These are phyloP conservation scores for Centropristis striata DNA, from an alignment of 2,113 vertebrate genomes.

Conservation along the genomic window DNA sequence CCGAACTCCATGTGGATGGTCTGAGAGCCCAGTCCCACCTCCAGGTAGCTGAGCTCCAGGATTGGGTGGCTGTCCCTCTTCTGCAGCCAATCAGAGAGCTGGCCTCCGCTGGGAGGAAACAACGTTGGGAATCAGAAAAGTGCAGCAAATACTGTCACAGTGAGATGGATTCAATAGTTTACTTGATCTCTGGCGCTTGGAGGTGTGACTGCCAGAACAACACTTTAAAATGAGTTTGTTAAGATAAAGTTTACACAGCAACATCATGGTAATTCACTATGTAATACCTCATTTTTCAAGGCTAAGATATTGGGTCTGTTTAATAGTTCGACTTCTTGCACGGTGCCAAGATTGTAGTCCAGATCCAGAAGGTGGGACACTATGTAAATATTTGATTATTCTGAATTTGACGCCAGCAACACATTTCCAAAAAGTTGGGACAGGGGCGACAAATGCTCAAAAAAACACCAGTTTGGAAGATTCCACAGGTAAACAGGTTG, in stretches of 20 bases:
- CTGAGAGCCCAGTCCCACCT: conserved; percentile 91
- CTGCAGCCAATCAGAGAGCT: conserved; percentile 90
- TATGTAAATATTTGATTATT: no score
- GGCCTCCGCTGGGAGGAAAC: conserved; percentile 81
- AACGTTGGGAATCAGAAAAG: conserved; percentile 6
- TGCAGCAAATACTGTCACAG: not conserved
- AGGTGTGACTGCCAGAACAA: conserved; percentile 23
- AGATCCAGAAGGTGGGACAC: not conserved
- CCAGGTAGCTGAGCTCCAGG: conserved; percentile 88
- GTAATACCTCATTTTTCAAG: conserved; percentile 14
- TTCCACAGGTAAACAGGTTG: no score
- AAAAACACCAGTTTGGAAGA: no score
- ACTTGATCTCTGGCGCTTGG: conserved; percentile 4
- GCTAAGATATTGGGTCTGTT: not conserved
- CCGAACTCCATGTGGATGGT: conserved; percentile 90
- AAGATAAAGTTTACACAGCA: conserved; percentile 17
- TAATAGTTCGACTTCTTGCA: conserved; percentile 10
- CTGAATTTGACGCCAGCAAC: no score
- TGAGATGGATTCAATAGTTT: conserved; percentile 18
- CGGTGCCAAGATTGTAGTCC: not conserved
- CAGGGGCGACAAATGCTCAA: no score
- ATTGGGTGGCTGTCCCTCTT: conserved; percentile 86
- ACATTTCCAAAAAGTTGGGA: no score
- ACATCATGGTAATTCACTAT: not conserved
- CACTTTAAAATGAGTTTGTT: conserved; percentile 15